A percentile compares a stretch with the other conserved stretches of the same genome.
These are phyloP conservation scores for Phyllotreta striolata DNA, from an alignment of 2,888 invertebrate species.

Conservation along the genomic window DNA sequence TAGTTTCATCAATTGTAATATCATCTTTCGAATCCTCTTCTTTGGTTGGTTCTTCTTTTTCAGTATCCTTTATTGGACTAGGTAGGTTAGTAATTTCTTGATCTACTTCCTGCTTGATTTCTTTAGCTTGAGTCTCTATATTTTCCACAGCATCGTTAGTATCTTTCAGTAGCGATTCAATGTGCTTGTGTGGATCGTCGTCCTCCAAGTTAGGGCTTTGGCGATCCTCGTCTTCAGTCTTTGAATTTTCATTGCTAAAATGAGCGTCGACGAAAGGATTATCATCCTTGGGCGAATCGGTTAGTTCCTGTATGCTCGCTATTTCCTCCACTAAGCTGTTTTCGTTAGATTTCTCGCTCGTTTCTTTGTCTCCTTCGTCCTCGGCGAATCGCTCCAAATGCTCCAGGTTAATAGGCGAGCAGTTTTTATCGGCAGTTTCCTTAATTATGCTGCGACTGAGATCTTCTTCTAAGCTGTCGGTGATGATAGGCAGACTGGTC, in stretches of 20 bases:
- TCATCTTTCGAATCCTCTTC: slow-evolving; percentile 1
- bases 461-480: slow-evolving; percentile 37
- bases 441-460: slow-evolving; percentile 37
- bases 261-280: slow-evolving; percentile 44
- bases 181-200: slow-evolving; percentile 31
- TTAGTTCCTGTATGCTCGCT: slow-evolving; percentile 29
- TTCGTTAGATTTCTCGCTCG: slow-evolving; percentile 20
- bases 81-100: slow-evolving; percentile 10
- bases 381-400: slow-evolving; percentile 37
- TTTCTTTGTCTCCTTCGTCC: slow-evolving; percentile 21
- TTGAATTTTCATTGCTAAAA: slow-evolving; percentile 2
- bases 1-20: neutral
- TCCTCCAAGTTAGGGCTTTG: slow-evolving; percentile 13
- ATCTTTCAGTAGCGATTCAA: slow-evolving; percentile 21
- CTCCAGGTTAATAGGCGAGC: slow-evolving; percentile 49
- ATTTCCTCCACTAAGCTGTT: slow-evolving; percentile 25
- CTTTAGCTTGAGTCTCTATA: slow-evolving; percentile 6
- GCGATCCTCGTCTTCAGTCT: slow-evolving; percentile 24
- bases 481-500: slow-evolving; percentile 34
- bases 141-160: slow-evolving; percentile 14
- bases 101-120: slow-evolving; percentile 9
- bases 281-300: slow-evolving; percentile 31
- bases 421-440: slow-evolving; percentile 49
- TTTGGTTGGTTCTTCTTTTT: slow-evolving; percentile 21
- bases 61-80: slow-evolving; percentile 20